These are phyloP conservation scores for Cassiopea andromeda DNA, from an alignment of 30 jellyfish, hydroid and myxozoan genomes.

Conservation along the genomic window DNA sequence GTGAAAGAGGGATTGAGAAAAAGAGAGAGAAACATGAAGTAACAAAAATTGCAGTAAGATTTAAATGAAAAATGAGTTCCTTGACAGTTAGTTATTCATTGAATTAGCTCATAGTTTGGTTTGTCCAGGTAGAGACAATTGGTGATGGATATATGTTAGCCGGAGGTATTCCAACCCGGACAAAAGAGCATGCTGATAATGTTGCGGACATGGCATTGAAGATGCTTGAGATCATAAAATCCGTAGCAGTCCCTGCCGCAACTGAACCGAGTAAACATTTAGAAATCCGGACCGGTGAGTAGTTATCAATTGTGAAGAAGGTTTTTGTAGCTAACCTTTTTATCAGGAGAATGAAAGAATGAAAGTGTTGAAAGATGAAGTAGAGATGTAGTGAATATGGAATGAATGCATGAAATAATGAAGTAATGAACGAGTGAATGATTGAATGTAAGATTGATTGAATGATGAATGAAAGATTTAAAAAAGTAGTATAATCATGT, in stretches of 20 bases:
- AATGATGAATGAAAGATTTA: no score
- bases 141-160: conserved; percentile 81
- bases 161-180: conserved; percentile 65
- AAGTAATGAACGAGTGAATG: no score
- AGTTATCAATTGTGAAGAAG: background rate
- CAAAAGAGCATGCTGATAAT: conserved; percentile 66
- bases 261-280: conserved; percentile 36
- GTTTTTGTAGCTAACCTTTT: background rate
- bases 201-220: conserved; percentile 79
- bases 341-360: background rate
- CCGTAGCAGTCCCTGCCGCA: conserved; percentile 58
- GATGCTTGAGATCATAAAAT: conserved; percentile 58
- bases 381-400: no score
- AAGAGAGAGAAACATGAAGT: background rate
- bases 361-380: background rate
- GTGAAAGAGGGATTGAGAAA: background rate
- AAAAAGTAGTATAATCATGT: no score
- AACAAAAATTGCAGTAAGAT: no score
- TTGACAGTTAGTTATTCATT: no score
- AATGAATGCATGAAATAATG: no score
- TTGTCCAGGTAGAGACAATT: conserved; percentile 64
- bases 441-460: no score
- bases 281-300: conserved; percentile 65
- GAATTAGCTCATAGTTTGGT: background rate
- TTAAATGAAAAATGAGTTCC: background rate